Percentiles rank a stretch among this genome's conserved stretches.
These are phyloP conservation scores for Sphaerophoria taeniata DNA, from an alignment of 2,888 invertebrate species.

Conservation along the genomic window DNA sequence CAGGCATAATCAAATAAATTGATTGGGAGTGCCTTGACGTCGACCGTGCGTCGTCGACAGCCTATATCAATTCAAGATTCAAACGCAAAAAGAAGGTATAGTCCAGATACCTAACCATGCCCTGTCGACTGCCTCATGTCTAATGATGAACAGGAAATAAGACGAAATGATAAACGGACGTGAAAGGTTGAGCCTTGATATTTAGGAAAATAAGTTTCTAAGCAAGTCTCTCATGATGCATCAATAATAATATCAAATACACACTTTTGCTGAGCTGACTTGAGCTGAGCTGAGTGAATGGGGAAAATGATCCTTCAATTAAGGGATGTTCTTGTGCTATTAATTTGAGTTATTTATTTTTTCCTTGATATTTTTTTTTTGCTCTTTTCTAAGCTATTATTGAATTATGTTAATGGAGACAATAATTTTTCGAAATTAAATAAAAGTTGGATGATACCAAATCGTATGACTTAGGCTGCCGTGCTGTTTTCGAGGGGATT, in stretches of 20 bases:
- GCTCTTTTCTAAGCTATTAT: background rate
- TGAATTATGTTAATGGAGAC: conserved; percentile 21
- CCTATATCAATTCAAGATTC: background rate
- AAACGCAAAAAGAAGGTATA: too few species aligned
- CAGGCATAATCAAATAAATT: conserved; percentile 18
- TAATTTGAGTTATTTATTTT: background rate
- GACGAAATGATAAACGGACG: conserved; percentile 5
- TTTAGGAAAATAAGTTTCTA: conserved; percentile 26
- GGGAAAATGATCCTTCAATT: background rate
- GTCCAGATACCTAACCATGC: too few species aligned
- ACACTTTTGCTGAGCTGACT: background rate
- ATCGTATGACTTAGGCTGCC: background rate
- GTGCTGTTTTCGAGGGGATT: background rate
- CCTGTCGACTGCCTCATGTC: too few species aligned
- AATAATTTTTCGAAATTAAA: conserved; percentile 10
- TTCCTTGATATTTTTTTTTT: background rate
- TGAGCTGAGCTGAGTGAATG: background rate
- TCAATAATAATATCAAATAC: background rate
- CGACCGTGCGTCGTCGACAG: background rate
- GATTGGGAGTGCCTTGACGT: conserved; percentile 29
- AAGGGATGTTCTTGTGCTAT: background rate
- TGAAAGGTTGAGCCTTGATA: background rate
- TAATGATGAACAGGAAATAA: conserved; percentile 1
- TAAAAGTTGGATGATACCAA: conserved; percentile 4
- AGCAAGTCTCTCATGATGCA: conserved; percentile 16